Conservation (phyloP, 92 coral and sea anemone species). For the Actinernus sp. region DNA sequence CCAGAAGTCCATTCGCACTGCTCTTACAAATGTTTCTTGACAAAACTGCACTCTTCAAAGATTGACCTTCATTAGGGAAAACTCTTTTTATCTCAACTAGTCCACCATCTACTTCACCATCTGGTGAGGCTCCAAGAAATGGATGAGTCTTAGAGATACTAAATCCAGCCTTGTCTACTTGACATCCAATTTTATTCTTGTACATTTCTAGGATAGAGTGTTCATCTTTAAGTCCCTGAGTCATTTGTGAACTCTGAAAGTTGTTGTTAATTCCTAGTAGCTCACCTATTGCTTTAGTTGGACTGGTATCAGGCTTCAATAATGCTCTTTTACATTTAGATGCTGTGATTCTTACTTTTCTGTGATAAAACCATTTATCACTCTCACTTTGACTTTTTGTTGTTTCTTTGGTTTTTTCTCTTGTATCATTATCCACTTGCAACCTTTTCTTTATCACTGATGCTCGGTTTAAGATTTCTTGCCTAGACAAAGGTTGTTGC, state of each 20-base stretch:
- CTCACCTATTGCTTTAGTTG: constrained; percentile 26
- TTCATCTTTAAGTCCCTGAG: constrained; percentile 46
- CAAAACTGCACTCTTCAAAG: constrained; percentile 11
- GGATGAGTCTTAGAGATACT: constrained; percentile 32
- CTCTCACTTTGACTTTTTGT: constrained; percentile 17
- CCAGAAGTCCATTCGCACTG: constrained; percentile 39
- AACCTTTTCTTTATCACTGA: constrained; percentile 1
- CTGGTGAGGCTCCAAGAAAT: constrained; percentile 64
- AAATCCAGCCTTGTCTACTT: constrained; percentile 44
- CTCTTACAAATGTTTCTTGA: constrained; percentile 45
- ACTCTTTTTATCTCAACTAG: constrained; percentile 52
- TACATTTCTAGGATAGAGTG: constrained; percentile 21
- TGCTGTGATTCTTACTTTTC: constrained; percentile 15
- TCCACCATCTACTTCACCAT: constrained; percentile 58
- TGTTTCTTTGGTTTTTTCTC: too few relatives aligned
- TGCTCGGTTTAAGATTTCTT: constrained; percentile 2
- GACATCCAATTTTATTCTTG: constrained; percentile 22
- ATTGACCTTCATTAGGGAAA: constrained; percentile 11
- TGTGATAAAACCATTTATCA: constrained; percentile 8
- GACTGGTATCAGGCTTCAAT: constrained; percentile 7
- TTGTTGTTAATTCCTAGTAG: constrained; percentile 4
- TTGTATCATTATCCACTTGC: background rate
- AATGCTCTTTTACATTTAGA: constrained; percentile 31
- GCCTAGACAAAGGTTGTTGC: background rate
- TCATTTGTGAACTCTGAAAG: constrained; percentile 16